A percentile compares a stretch with the other conserved stretches of the same genome.
Conservation (phyloP, 2,797 vertebrate species). For the Bovichtus diacanthus region DNA sequence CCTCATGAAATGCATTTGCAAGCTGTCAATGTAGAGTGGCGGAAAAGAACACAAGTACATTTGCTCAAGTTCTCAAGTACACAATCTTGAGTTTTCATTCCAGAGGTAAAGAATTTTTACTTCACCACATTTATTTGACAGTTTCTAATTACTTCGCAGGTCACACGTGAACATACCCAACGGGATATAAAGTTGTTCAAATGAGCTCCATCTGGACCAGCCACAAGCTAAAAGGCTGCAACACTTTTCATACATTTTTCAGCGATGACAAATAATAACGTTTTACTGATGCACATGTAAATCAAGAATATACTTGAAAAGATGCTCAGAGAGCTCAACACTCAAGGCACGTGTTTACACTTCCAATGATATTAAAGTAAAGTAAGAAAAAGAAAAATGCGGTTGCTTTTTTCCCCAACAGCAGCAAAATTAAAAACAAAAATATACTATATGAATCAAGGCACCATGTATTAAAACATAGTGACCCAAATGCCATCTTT, state of each 20-base stretch:
- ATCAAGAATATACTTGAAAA: neutral
- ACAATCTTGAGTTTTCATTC: neutral
- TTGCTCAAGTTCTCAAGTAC: neutral
- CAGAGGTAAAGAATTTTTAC: neutral
- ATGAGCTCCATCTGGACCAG: neutral
- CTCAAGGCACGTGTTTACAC: slow-evolving; percentile 24
- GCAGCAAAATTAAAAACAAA: slow-evolving; percentile 5
- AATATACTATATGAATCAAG: slow-evolving; percentile 42
- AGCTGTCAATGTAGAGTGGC: neutral
- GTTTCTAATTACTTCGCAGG: neutral
- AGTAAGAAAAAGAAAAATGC: slow-evolving; percentile 1
- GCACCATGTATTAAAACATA: slow-evolving; percentile 47
- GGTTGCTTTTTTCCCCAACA: neutral
- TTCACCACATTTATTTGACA: neutral
- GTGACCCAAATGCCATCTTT: slow-evolving; percentile 55
- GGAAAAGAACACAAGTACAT: neutral
- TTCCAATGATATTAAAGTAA: slow-evolving; percentile 17
- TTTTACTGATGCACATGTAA: neutral
- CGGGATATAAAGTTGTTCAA: neutral
- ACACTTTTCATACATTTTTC: neutral
- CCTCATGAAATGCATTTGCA: neutral
- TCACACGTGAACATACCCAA: neutral
- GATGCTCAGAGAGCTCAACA: neutral
- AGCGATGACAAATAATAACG: neutral
- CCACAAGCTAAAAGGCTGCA: neutral